These are phyloP conservation scores for Dolichopus griseipennis DNA, from an alignment of 2,888 invertebrate species.

Conservation along the genomic window DNA sequence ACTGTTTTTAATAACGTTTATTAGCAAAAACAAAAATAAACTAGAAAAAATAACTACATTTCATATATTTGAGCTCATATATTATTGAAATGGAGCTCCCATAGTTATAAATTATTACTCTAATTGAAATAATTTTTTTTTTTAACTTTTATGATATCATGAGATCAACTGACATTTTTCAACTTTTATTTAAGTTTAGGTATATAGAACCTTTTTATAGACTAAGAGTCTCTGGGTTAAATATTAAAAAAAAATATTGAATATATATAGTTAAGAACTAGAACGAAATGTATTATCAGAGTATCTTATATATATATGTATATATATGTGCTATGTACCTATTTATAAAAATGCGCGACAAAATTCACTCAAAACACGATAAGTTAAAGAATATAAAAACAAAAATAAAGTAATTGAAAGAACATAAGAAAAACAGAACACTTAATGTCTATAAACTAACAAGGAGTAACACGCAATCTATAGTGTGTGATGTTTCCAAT, in stretches of 20 bases:
- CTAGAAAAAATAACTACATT: neutral
- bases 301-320: too few relatives aligned
- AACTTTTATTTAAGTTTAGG: neutral
- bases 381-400: neutral
- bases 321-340: too few relatives aligned
- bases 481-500: slow-evolving; percentile 28
- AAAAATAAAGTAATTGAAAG: too few relatives aligned
- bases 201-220: too few relatives aligned
- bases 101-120: neutral
- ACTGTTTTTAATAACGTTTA: neutral
- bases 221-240: too few relatives aligned
- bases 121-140: neutral
- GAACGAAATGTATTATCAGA: neutral
- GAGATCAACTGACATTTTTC: neutral
- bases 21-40: neutral
- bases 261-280: too few relatives aligned
- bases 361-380: neutral
- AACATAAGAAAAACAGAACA: too few relatives aligned
- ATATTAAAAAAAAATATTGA: too few relatives aligned
- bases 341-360: neutral
- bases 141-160: neutral
- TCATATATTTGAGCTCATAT: neutral
- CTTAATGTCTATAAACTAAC: neutral
- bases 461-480: slow-evolving; percentile 8
- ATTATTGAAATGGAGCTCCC: neutral